phyloP scores from a whole-genome alignment of 2,113 vertebrate species.

The Labeo catla region DNA sequence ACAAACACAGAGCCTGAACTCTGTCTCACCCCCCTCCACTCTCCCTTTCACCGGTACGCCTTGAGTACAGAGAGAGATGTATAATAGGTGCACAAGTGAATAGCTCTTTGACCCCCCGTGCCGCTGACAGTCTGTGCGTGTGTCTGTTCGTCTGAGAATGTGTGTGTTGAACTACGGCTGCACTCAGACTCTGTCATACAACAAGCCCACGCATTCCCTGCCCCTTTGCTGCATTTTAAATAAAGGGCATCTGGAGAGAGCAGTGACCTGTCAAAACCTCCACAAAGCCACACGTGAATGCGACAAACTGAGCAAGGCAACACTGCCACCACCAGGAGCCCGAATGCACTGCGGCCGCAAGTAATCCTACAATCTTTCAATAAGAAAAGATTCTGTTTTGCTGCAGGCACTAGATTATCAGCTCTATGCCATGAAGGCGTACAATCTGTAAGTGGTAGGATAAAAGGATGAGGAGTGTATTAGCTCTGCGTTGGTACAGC shows the following conservation, averaged over 20 bases:
- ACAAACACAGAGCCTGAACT: conserved; percentile 13
- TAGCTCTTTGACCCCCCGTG: conserved; percentile 19
- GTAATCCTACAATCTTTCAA: conserved; percentile 24
- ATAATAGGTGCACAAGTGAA: conserved; percentile 39
- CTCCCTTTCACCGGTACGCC: conserved; percentile 7
- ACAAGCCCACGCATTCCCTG: conserved; percentile 24
- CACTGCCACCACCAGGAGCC: conserved; percentile 51
- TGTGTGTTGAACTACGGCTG: conserved; percentile 13
- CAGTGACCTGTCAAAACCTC: conserved; percentile 36
- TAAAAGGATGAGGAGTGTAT: conserved; percentile 43
- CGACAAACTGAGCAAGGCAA: conserved; percentile 34
- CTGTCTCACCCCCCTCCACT: conserved; percentile 14
- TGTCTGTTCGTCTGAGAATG: conserved; percentile 29
- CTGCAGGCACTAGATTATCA: conserved; percentile 43
- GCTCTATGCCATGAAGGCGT: conserved; percentile 37
- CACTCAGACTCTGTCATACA: conserved; percentile 25
- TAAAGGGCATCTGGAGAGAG: conserved; percentile 41
- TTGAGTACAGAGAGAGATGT: conserved; percentile 30
- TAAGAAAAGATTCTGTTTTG: conserved; percentile 20
- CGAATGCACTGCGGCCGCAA: conserved; percentile 6
- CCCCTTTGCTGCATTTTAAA: conserved; percentile 50
- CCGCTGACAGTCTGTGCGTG: conserved; percentile 1
- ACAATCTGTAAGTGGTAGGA: conserved; percentile 23
- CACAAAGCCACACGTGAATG: conserved; percentile 9
- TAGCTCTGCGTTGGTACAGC: conserved; percentile 8